A percentile compares a stretch with the other conserved stretches of the same genome.
Conservation (phyloP, 2,888 invertebrate species). For the Phytoseiulus persimilis region DNA sequence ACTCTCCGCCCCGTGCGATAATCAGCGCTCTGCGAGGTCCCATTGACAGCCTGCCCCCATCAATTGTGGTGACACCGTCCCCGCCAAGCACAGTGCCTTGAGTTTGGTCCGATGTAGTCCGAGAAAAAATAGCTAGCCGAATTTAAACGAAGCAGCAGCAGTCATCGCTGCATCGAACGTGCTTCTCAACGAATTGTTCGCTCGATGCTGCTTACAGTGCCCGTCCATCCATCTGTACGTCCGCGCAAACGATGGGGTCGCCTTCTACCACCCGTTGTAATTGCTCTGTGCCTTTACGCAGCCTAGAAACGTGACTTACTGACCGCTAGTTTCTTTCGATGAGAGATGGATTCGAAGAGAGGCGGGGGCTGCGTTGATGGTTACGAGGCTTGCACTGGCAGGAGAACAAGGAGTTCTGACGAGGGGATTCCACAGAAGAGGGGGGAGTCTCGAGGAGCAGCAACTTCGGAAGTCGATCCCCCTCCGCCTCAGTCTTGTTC, state of each 20-base stretch:
- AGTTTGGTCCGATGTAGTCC: conserved; percentile 8
- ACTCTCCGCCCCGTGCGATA: conserved; percentile 19
- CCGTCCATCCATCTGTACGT: neutral
- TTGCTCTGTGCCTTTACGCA: neutral
- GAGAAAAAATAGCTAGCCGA: neutral
- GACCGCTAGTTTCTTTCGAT: neutral
- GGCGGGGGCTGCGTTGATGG: neutral
- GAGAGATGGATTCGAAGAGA: neutral
- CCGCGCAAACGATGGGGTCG: neutral
- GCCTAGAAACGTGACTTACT: conserved; percentile 5
- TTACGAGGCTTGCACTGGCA: neutral
- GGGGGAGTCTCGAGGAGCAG: neutral
- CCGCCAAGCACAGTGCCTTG: conserved; percentile 37
- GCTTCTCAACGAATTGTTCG: neutral
- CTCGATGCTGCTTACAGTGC: neutral
- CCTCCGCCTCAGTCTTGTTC: too few relatives aligned
- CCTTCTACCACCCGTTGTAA: conserved; percentile 5
- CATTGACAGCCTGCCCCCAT: neutral
- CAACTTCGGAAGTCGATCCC: neutral
- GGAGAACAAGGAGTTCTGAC: neutral
- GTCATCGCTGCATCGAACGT: neutral
- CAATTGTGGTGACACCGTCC: conserved; percentile 22
- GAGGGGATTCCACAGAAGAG: neutral
- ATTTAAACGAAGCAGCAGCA: neutral
- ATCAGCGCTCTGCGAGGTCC: conserved; percentile 11